Percentiles rank a stretch among this genome's conserved stretches.
phyloP scores from a whole-genome alignment of 1,140 invertebrate genomes.

The Limonius californicus region DNA sequence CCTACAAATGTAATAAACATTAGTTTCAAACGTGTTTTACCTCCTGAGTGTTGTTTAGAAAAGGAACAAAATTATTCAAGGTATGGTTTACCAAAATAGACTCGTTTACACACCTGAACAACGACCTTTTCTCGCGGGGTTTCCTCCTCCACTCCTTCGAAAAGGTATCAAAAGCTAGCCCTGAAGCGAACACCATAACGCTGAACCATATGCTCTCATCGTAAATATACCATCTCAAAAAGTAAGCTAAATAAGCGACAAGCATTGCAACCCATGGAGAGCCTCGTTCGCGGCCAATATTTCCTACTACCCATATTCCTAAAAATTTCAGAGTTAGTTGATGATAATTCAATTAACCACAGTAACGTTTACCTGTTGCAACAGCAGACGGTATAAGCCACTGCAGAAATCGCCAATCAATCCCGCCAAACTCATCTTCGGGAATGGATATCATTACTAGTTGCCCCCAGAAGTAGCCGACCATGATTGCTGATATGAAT shows the following conservation, averaged over 20 bases:
- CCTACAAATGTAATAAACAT: slow-evolving; percentile 17
- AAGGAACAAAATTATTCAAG: no score
- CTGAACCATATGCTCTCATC: slow-evolving; percentile 67
- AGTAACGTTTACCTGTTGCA: slow-evolving; percentile 61
- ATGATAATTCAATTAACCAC: neutral
- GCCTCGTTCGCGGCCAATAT: slow-evolving; percentile 71
- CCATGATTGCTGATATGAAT: slow-evolving; percentile 71
- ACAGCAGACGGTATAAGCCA: slow-evolving; percentile 68
- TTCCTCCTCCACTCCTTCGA: slow-evolving; percentile 74
- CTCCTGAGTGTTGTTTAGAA: no score
- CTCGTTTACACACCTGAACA: neutral
- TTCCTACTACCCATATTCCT: slow-evolving; percentile 88
- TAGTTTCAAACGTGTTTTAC: no score
- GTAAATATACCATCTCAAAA: slow-evolving; percentile 59
- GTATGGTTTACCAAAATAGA: no score
- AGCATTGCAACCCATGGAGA: slow-evolving; percentile 58
- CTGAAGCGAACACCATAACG: slow-evolving; percentile 59
- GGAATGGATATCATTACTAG: slow-evolving; percentile 74
- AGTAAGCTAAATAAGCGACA: slow-evolving; percentile 65
- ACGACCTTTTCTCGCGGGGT: slow-evolving; percentile 52
- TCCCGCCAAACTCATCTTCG: slow-evolving; percentile 63
- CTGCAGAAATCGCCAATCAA: slow-evolving; percentile 66
- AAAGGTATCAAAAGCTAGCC: slow-evolving; percentile 65
- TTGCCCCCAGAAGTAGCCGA: slow-evolving; percentile 77
- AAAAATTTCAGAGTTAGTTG: slow-evolving; percentile 30